A percentile compares a stretch with the other conserved stretches of the same genome.
These are phyloP conservation scores for Rosalia funebris DNA, from an alignment of 2,888 invertebrate species.

Conservation along the genomic window DNA sequence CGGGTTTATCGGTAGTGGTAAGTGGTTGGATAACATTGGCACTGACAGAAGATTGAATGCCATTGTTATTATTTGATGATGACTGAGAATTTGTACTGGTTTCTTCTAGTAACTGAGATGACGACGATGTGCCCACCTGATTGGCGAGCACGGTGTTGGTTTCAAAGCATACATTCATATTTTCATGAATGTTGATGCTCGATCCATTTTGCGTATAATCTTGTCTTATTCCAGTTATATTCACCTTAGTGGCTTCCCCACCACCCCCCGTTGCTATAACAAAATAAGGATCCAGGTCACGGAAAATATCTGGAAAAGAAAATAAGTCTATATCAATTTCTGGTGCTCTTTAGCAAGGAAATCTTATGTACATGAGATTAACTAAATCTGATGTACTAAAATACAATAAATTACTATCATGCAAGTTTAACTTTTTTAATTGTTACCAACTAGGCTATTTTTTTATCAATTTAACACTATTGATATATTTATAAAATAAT, in stretches of 20 bases:
- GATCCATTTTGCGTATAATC: conserved; percentile 45
- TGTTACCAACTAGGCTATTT: no score
- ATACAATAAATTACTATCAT: no score
- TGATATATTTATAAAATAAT: no score
- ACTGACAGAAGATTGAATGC: conserved; percentile 1
- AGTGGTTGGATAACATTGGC: conserved; percentile 29
- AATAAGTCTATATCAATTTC: conserved; percentile 1
- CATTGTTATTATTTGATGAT: conserved; percentile 10
- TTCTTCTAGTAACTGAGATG: conserved; percentile 30
- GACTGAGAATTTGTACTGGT: conserved; percentile 24
- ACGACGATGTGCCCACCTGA: conserved; percentile 49
- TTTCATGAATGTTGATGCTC: conserved; percentile 42
- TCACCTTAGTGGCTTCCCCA: conserved; percentile 48
- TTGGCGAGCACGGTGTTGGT: conserved; percentile 54
- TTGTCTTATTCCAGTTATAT: conserved; percentile 13
- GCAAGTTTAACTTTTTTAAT: no score
- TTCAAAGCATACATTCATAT: conserved; percentile 62
- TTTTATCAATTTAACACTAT: no score
- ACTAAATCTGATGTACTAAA: no score
- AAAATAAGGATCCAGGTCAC: conserved; percentile 57
- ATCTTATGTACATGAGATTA: no score
- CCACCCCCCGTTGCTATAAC: conserved; percentile 55
- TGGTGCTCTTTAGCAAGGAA: no score
- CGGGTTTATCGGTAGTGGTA: conserved; percentile 26
- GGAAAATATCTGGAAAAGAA: conserved; percentile 44